These are phyloP conservation scores for Gila robusta DNA, from an alignment of 2,797 vertebrate species.

Conservation along the genomic window DNA sequence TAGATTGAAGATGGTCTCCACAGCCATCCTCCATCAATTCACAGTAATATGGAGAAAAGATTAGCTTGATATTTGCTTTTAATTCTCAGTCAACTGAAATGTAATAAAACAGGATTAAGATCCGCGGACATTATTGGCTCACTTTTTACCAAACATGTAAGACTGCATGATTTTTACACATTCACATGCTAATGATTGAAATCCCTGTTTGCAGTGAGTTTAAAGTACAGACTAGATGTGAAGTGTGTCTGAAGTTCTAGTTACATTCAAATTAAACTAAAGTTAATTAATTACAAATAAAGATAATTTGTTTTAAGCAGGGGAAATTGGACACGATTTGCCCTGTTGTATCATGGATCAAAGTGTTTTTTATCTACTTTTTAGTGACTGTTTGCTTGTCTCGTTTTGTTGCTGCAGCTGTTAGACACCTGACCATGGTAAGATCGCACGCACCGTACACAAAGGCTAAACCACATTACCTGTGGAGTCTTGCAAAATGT, in stretches of 20 bases:
- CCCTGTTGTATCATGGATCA: slow-evolving; percentile 66
- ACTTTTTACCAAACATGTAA: slow-evolving; percentile 45
- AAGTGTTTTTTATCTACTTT: slow-evolving; percentile 69
- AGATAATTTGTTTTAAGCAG: slow-evolving; percentile 21
- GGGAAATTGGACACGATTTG: slow-evolving; percentile 44
- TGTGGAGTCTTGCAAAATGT: slow-evolving; percentile 64
- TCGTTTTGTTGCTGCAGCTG: slow-evolving; percentile 87
- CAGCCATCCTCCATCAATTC: slow-evolving; percentile 10
- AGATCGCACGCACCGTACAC: slow-evolving; percentile 68
- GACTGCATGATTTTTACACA: slow-evolving; percentile 41
- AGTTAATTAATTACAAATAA: not conserved
- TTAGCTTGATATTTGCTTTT: slow-evolving; percentile 35
- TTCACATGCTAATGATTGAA: slow-evolving; percentile 47
- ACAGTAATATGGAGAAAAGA: slow-evolving; percentile 34
- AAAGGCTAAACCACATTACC: slow-evolving; percentile 51
- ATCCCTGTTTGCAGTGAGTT: slow-evolving; percentile 40
- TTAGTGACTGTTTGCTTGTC: slow-evolving; percentile 86
- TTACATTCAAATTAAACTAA: slow-evolving; percentile 5
- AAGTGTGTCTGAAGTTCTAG: slow-evolving; percentile 32
- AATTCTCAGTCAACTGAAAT: slow-evolving; percentile 42
- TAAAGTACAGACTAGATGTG: slow-evolving; percentile 48
- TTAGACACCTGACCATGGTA: slow-evolving; percentile 85
- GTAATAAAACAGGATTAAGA: slow-evolving; percentile 22
- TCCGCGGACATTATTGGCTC: slow-evolving; percentile 33
- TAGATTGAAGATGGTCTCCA: slow-evolving; percentile 18